phyloP scores from a whole-genome alignment of 2,797 vertebrate genomes.

The Oophaga sylvatica region DNA sequence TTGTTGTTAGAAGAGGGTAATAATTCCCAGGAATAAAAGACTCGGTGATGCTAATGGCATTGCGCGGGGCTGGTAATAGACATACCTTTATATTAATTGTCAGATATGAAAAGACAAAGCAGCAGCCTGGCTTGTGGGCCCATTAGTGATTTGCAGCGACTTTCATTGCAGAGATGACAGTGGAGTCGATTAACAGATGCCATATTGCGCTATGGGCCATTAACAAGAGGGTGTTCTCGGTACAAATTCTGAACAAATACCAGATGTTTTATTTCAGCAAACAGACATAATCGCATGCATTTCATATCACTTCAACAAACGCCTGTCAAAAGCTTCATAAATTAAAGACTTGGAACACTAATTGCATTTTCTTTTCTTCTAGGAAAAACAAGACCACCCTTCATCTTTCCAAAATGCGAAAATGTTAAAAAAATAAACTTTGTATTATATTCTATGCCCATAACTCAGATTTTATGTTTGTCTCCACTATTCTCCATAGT shows the following conservation, averaged over 20 bases:
- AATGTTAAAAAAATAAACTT: background rate
- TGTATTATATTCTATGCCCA: background rate
- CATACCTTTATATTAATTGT: constrained; percentile 68
- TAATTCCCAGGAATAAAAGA: constrained; percentile 19
- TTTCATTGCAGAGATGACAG: constrained; percentile 70
- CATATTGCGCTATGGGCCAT: constrained; percentile 71
- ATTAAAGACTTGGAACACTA: constrained; percentile 62
- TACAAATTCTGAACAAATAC: constrained; percentile 71
- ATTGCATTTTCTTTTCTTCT: constrained; percentile 57
- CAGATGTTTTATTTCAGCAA: constrained; percentile 71
- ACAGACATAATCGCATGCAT: constrained; percentile 65
- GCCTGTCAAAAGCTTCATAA: constrained; percentile 67
- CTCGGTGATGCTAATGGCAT: constrained; percentile 23
- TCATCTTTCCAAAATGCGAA: background rate
- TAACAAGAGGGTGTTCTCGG: constrained; percentile 69
- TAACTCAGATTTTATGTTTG: background rate
- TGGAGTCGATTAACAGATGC: constrained; percentile 70
- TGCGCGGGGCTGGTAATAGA: constrained; percentile 63
- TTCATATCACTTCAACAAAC: constrained; percentile 63
- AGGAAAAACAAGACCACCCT: constrained; percentile 7
- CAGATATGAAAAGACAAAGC: constrained; percentile 65
- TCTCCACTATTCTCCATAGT: background rate
- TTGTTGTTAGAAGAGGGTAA: constrained; percentile 15
- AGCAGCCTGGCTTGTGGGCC: constrained; percentile 63
- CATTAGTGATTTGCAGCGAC: constrained; percentile 70